Evolutionary conservation across 37 sponge, comb jelly and placozoan genomes (phyloP).

Genomic region (Beroe forskalii): DNA sequence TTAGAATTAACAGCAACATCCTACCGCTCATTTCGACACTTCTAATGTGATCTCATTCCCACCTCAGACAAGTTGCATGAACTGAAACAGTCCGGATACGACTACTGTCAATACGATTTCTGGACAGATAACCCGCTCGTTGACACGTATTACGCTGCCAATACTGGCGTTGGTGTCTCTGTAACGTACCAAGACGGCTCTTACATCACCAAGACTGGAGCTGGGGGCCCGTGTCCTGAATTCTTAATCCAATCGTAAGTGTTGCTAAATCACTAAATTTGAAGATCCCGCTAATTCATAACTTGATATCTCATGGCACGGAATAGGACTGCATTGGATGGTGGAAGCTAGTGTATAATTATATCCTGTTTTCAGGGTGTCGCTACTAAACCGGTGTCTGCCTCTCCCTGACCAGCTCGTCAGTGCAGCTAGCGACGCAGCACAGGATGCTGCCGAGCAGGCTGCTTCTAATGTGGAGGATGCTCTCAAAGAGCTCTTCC

Average conservation of each 20-base stretch:
- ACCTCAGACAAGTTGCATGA: not conserved
- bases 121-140: not conserved
- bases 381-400: conserved; percentile 5
- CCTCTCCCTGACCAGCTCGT: not conserved
- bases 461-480: not conserved
- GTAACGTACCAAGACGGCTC: not conserved
- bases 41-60: no score
- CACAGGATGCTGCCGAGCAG: not conserved
- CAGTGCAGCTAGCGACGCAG: not conserved
- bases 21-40: no score
- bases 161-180: not conserved
- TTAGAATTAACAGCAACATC: no score
- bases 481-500: not conserved
- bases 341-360: not conserved
- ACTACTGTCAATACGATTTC: conserved; percentile 25
- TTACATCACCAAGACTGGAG: conserved; percentile 28
- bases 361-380: not conserved
- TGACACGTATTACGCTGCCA: not conserved
- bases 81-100: not conserved
- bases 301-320: no score
- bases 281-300: no score
- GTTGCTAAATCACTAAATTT: no score
- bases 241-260: conserved; percentile 33
- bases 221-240: conserved; percentile 38
- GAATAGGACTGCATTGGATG: no score